These are phyloP conservation scores for Spea bombifrons DNA, from an alignment of 2,113 vertebrate species.

Conservation along the genomic window DNA sequence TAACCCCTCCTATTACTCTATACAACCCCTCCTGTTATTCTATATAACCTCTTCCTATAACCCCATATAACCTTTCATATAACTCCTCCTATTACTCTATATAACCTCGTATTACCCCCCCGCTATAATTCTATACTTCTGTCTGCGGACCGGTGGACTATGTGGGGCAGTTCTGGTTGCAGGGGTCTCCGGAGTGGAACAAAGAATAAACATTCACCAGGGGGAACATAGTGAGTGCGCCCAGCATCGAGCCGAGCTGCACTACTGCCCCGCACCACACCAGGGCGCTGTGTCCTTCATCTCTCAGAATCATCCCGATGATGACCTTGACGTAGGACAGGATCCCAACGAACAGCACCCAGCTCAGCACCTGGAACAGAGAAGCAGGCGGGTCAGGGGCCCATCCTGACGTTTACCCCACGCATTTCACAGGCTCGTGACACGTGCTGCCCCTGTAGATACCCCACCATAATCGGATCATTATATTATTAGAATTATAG, in stretches of 20 bases:
- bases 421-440: too few relatives aligned
- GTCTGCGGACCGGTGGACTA: neutral
- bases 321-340: slow-evolving; percentile 80
- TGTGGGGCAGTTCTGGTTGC: slow-evolving; percentile 63
- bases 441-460: too few relatives aligned
- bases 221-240: slow-evolving; percentile 73
- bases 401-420: too few relatives aligned
- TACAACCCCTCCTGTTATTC: neutral
- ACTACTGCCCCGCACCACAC: slow-evolving; percentile 79
- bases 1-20: neutral
- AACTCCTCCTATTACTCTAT: neutral
- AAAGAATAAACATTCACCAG: slow-evolving; percentile 66
- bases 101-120: neutral
- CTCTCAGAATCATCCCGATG: slow-evolving; percentile 70
- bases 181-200: slow-evolving; percentile 72
- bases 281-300: slow-evolving; percentile 75
- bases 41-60: neutral
- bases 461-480: too few relatives aligned
- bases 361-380: slow-evolving; percentile 64
- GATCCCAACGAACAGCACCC: slow-evolving; percentile 68
- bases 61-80: neutral
- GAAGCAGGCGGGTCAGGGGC: too few relatives aligned
- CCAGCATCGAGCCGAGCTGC: slow-evolving; percentile 78
- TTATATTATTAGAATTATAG: too few relatives aligned
- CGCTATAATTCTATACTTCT: too few relatives aligned